Evolutionary conservation across 1,140 invertebrate genomes (phyloP), one percentile per base, ranked within the genome.

Genomic region (Drosophila athabasca): DNA sequence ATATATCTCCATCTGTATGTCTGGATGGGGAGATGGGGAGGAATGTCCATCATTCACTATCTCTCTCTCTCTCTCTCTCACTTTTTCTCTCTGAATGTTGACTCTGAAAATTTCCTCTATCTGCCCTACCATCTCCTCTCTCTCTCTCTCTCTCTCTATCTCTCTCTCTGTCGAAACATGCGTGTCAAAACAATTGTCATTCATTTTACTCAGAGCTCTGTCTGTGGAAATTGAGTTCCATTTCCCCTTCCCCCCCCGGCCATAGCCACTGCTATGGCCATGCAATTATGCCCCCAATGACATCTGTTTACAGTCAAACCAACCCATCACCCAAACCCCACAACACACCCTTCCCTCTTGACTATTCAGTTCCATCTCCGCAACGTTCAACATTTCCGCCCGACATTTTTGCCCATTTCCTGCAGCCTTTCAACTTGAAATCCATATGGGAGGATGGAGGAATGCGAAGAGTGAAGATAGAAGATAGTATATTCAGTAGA

Each of bases 161-260:
- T 24, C 19, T 62, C 35, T 15, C 8, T 19, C 48, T 41, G 45
- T 53, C 67, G 50, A 70, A 69, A 69, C 66, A 71, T 71, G 70
- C 67, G 76, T 84, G 76, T 85, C 80, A 85, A 80, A 81, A 85
- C 81, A 85, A 85, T 85, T 85, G 77, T 78, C 81, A 85, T 85
- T 80, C 81, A 76, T 84, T 68, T 65, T 35, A 46, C 24, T 43
- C 31, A 19, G 22, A 19, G 15, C 29, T 59, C 13, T 44, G 48
- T 35, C 31, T 35, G 31, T 69, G 31, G 31, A 35, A 65, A 31
- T 51, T 51, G 26, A 52, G 6, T 31, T 55, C 13, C n/a, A 6
- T 35, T 6, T 22, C 29, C 24, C 29, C 7, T 8, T 31, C 7
- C 7, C 6, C 29, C 7, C 6, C 29, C 7, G 3, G 7, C 6